Conservation (phyloP, 2,888 invertebrate genomes). For the Synanthedon vespiformis region DNA sequence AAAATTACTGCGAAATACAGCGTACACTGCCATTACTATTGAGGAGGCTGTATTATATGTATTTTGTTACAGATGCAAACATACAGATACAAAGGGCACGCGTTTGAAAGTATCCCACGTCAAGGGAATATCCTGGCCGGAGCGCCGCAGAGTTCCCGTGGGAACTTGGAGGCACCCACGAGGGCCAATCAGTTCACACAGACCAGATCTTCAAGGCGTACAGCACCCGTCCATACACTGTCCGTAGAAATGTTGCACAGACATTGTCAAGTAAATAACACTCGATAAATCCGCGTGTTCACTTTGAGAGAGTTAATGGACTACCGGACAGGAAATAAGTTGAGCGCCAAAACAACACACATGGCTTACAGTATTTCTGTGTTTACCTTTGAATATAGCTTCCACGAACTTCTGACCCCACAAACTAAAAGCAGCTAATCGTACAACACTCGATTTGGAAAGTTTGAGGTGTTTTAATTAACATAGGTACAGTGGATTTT, state of each 20-base stretch:
- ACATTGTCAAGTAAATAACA: slow-evolving; percentile 35
- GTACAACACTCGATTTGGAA: too few relatives aligned
- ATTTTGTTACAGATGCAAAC: slow-evolving; percentile 38
- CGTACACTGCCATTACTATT: background rate
- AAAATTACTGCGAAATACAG: too few relatives aligned
- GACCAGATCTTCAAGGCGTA: slow-evolving; percentile 51
- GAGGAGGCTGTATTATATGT: background rate
- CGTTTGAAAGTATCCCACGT: slow-evolving; percentile 11
- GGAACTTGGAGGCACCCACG: slow-evolving; percentile 30
- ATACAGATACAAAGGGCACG: slow-evolving; percentile 41
- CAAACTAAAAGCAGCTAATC: too few relatives aligned
- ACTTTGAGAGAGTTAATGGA: too few relatives aligned
- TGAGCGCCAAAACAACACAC: too few relatives aligned
- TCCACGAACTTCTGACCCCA: too few relatives aligned
- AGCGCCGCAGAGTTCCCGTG: slow-evolving; percentile 18
- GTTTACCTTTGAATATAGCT: too few relatives aligned
- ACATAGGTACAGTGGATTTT: too few relatives aligned
- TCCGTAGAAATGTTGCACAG: slow-evolving; percentile 54
- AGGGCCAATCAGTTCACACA: slow-evolving; percentile 50
- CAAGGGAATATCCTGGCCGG: background rate
- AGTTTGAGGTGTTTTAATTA: too few relatives aligned
- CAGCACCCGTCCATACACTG: slow-evolving; percentile 51
- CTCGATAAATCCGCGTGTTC: too few relatives aligned
- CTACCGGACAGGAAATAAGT: too few relatives aligned
- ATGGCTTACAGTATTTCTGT: too few relatives aligned